These are phyloP conservation scores for Drosophila punjabiensis DNA, from an alignment of 1,140 invertebrate genomes.

Conservation along the genomic window DNA sequence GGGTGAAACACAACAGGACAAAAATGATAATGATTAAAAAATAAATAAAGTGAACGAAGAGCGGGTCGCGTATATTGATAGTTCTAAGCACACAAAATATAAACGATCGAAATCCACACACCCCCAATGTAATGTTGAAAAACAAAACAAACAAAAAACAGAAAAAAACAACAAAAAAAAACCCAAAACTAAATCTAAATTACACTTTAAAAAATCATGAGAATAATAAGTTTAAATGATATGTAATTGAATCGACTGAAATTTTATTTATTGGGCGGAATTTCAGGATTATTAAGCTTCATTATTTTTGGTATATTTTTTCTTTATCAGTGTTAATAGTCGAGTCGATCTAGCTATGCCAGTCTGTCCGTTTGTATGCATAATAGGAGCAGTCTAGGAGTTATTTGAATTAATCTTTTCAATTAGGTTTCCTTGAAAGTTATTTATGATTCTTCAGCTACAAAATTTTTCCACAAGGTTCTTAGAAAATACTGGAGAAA, in stretches of 20 bases:
- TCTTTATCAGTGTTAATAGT: background rate
- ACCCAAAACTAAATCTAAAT: conserved; percentile 39
- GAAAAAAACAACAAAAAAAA: conserved; percentile 27
- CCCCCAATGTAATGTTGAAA: conserved; percentile 67
- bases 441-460: background rate
- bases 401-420: too few relatives aligned
- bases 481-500: background rate
- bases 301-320: background rate
- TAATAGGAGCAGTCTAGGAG: background rate
- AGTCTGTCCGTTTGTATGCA: background rate
- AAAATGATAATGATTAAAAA: conserved; percentile 48
- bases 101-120: conserved; percentile 63
- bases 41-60: conserved; percentile 20
- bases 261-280: background rate
- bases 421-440: too few relatives aligned
- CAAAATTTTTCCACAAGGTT: background rate
- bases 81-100: conserved; percentile 51
- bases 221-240: conserved; percentile 60
- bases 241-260: conserved; percentile 33
- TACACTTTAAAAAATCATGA: conserved; percentile 60
- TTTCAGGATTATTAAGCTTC: background rate
- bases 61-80: conserved; percentile 67
- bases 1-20: conserved; percentile 68
- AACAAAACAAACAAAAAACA: conserved; percentile 37
- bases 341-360: background rate